Base-by-base conservation (phyloP, 2,888 invertebrate genomes). In the Cerceris rybyensis region DNA sequence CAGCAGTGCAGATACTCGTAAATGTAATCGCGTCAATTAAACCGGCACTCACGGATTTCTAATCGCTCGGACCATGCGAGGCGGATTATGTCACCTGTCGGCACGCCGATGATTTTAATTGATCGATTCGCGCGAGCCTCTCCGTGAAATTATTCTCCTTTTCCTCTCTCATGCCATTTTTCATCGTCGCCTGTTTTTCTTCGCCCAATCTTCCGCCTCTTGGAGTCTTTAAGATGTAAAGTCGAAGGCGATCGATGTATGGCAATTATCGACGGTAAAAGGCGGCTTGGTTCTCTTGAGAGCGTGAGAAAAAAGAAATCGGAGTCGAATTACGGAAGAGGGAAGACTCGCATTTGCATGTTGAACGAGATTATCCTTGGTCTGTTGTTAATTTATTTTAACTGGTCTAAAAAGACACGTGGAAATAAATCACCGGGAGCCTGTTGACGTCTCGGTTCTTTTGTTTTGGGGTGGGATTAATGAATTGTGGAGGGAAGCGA, bases 11-110 rank as follows among this genome's bases (percentile, higher is more conserved):
- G n/a, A 28, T n/a, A 64, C 70, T 59, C 54, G 60, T 80, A 80
- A 75, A 80, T 54, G 68, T 82, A 80, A 84, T 77, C 69, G 70
- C 63, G 70, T 69, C 80, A 82, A 84, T 84, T 80, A 78, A 80
- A 28, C 69, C 63, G 77, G 73, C 84, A 72, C 75, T 74, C 70
- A 16, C 42, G 68, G 67, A 84, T 84, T 85, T 72, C 85, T 82
- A 82, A 85, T 84, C 80, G 64, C 11, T n/a, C 55, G 74, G 59
- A 8, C 73, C 68, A 58, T 46, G 61, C 69, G 60, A 66, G 63
- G 58, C 66, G 70, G 72, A 83, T 83, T 75, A 83, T 81, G 73
- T 80, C 80, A 75, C 58, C 75, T 68, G 69, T 63, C 66, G 75
- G 70, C 58, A 52, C 55, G 70, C 58, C 6, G 54, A 42, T 69